Evolutionary conservation across 1,140 invertebrate genomes (phyloP).

Genomic region (Octopus bimaculoides): DNA sequence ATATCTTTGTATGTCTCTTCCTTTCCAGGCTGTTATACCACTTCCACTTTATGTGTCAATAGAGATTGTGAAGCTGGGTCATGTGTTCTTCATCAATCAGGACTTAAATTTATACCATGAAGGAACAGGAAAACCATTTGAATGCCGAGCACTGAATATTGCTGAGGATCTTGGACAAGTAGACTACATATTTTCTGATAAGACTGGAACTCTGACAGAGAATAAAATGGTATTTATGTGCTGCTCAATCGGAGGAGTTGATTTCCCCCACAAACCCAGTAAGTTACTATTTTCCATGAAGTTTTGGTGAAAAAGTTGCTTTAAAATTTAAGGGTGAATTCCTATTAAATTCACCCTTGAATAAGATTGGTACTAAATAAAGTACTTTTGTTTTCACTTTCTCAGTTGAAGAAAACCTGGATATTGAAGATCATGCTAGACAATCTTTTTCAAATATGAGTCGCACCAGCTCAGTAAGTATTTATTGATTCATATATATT

Average conservation of each 20-base stretch:
- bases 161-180: constrained; percentile 95
- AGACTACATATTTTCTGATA: constrained; percentile 95
- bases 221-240: constrained; percentile 93
- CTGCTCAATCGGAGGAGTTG: constrained; percentile 83
- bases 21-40: constrained; percentile 87
- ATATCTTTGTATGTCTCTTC: constrained; percentile 4
- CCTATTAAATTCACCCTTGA: too few relatives aligned
- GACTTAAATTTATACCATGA: constrained; percentile 84
- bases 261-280: constrained; percentile 65
- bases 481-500: too few relatives aligned
- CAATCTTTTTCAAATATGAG: constrained; percentile 41
- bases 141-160: constrained; percentile 94
- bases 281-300: neutral
- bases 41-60: constrained; percentile 94
- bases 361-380: too few relatives aligned
- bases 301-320: too few relatives aligned
- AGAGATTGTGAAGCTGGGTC: constrained; percentile 93
- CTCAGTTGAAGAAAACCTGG: too few relatives aligned
- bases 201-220: constrained; percentile 95
- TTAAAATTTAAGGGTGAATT: too few relatives aligned
- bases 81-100: constrained; percentile 93
- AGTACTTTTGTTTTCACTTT: too few relatives aligned
- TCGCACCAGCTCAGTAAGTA: constrained; percentile 44
- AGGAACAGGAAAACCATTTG: constrained; percentile 77
- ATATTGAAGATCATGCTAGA: neutral